Evolutionary conservation across 2,888 invertebrate genomes (phyloP), one percentile per base, ranked within the genome.

Genomic region (Thecophora atra): DNA sequence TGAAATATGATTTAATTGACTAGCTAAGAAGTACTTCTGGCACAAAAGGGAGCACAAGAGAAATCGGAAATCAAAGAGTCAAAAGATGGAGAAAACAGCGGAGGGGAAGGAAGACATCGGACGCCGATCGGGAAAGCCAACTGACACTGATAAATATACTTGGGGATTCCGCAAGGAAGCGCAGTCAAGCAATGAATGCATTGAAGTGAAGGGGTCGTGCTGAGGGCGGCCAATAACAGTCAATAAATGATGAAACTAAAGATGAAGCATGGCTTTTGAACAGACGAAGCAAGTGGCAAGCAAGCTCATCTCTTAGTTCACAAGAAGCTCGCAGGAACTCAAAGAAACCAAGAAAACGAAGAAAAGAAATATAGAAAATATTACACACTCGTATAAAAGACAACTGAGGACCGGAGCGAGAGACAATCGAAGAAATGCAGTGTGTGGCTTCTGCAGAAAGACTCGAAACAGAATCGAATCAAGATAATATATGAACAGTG

Each of bases 1-100:
- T 72, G 74, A 77, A 77, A 76, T 76, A 76, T 75, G 76, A 77
- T 76, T 77, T 78, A 76, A 78, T 78, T 77, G 78, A 76, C 77
- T 76, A 4, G 17, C 2, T 15, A 76, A 76, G 76, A 78, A 58
- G 28, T 26, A 15, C 13, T 58, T 24, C 17, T 17, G 3, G 4
- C 13, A 24, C 24, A 73, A 73, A 73, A 42, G 56, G 19, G 24
- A 30, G 42, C 5, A 67, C 19, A 56, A 62, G 62, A 37, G 21
- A 8, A 1, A 28, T 24, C 7, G 13, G 68, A 58, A 26, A 28
- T 26, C 44, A 24, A 15, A 11, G 42, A 26, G 37, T 2, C 11
- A 37, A 37, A 19, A 8, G 19, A n/a, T 24, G 17, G 7, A 15
- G 3, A 68, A 56, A 19, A 24, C 26, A 67, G 54, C 7, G 19